phyloP scores from a whole-genome alignment of 2,888 invertebrate species.

The Congeria kusceri region DNA sequence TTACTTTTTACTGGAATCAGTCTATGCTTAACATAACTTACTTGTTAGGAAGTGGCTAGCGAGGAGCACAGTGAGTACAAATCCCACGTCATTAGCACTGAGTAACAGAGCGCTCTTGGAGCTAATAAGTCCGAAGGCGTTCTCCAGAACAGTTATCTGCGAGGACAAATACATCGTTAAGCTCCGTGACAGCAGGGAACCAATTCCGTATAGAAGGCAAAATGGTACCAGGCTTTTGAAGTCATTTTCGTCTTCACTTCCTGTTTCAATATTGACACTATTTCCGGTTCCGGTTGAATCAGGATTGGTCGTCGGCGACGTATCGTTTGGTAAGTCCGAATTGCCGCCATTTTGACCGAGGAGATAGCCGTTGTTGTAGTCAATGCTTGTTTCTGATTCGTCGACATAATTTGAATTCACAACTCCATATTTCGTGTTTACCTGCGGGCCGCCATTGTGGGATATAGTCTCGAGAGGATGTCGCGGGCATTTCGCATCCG shows the following conservation, averaged over 20 bases:
- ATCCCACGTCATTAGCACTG: conserved; percentile 59
- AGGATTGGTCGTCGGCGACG: too few relatives aligned
- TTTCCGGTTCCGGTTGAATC: not conserved
- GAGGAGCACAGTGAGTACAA: conserved; percentile 48
- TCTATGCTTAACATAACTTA: conserved; percentile 19
- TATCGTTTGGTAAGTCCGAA: too few relatives aligned
- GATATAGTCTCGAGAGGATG: too few relatives aligned
- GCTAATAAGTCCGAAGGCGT: conserved; percentile 45
- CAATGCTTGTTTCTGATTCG: too few relatives aligned
- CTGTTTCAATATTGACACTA: not conserved
- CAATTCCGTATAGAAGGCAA: conserved; percentile 47
- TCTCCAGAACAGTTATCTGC: conserved; percentile 53
- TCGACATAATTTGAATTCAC: too few relatives aligned
- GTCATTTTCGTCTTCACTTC: conserved; percentile 3
- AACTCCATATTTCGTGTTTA: too few relatives aligned
- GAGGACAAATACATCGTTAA: conserved; percentile 49
- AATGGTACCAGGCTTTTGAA: conserved; percentile 48
- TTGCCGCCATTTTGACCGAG: too few relatives aligned
- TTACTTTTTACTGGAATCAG: too few relatives aligned
- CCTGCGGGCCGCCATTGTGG: too few relatives aligned
- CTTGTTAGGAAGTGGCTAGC: conserved; percentile 58
- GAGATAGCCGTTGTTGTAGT: too few relatives aligned
- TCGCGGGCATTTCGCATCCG: too few relatives aligned
- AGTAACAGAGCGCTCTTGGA: conserved; percentile 48
- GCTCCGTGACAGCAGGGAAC: conserved; percentile 49